phyloP scores from a whole-genome alignment of 2,797 vertebrate genomes.

The Sebastes elongatus region DNA sequence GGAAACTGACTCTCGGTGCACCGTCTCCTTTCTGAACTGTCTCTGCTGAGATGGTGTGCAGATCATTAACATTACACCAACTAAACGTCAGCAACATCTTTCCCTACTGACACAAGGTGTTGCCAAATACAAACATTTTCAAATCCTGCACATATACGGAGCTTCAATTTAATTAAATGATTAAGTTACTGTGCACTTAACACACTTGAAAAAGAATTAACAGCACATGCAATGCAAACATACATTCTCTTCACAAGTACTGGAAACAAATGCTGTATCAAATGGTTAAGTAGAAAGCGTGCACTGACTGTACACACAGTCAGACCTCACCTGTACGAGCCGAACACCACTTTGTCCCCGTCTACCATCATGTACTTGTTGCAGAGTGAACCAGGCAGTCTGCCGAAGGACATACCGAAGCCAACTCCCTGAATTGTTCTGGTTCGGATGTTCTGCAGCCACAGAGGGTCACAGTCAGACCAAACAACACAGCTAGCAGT shows the following conservation, averaged over 20 bases:
- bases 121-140: not conserved
- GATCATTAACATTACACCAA: not conserved
- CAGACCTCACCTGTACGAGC: constrained; percentile 89
- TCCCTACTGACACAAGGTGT: not conserved
- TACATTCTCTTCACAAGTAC: not conserved
- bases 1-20: no score
- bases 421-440: constrained; percentile 88
- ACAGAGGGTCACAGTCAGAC: constrained; percentile 31
- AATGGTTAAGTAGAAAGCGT: not conserved
- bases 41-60: no score
- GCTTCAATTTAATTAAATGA: not conserved
- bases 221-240: not conserved
- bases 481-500: not conserved
- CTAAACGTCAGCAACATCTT: not conserved
- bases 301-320: not conserved
- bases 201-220: not conserved
- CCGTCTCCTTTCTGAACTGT: no score
- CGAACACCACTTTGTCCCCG: constrained; percentile 93
- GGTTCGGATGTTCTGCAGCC: constrained; percentile 87
- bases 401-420: constrained; percentile 86
- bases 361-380: constrained; percentile 95
- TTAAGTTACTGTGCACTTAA: not conserved
- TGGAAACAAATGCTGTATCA: not conserved
- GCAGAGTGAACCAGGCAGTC: constrained; percentile 85
- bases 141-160: not conserved